phyloP scores from a whole-genome alignment of 2,113 vertebrate genomes.

The Archocentrus centrarchus region DNA sequence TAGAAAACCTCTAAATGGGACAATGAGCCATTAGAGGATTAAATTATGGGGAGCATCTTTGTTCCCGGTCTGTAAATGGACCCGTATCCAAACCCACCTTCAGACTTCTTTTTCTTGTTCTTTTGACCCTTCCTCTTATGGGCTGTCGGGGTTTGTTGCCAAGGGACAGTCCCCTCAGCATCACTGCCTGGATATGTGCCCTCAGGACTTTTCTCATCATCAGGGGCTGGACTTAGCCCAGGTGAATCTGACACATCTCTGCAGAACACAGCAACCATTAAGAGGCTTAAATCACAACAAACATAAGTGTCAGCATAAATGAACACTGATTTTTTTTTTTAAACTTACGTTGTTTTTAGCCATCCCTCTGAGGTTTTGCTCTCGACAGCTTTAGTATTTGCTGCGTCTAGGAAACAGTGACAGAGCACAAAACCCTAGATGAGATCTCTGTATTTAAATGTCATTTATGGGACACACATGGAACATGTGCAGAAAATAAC shows the following conservation, averaged over 20 bases:
- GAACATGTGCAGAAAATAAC: too few relatives aligned
- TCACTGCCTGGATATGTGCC: slow-evolving; percentile 65
- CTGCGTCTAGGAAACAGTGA: slow-evolving; percentile 16
- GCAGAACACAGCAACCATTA: slow-evolving; percentile 2
- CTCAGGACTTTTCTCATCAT: slow-evolving; percentile 67
- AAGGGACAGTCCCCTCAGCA: slow-evolving; percentile 60
- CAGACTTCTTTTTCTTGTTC: slow-evolving; percentile 86
- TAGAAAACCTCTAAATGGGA: not conserved
- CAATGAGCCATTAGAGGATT: not conserved
- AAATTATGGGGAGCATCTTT: not conserved
- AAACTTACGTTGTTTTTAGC: slow-evolving; percentile 75
- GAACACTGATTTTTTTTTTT: not conserved
- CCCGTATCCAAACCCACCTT: slow-evolving; percentile 74
- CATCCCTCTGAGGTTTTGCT: slow-evolving; percentile 77
- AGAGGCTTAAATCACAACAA: not conserved
- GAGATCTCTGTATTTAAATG: not conserved
- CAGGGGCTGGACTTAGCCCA: slow-evolving; percentile 82
- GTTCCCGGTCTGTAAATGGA: not conserved
- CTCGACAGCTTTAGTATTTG: slow-evolving; percentile 59
- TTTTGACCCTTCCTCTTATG: slow-evolving; percentile 85
- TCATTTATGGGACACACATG: too few relatives aligned
- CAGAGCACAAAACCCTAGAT: not conserved
- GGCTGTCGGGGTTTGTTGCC: slow-evolving; percentile 74
- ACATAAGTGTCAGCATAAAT: not conserved
- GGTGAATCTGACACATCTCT: slow-evolving; percentile 61